These are phyloP conservation scores for Troglohyphantes excavatus DNA, from an alignment of 2,888 invertebrate species.

Conservation along the genomic window DNA sequence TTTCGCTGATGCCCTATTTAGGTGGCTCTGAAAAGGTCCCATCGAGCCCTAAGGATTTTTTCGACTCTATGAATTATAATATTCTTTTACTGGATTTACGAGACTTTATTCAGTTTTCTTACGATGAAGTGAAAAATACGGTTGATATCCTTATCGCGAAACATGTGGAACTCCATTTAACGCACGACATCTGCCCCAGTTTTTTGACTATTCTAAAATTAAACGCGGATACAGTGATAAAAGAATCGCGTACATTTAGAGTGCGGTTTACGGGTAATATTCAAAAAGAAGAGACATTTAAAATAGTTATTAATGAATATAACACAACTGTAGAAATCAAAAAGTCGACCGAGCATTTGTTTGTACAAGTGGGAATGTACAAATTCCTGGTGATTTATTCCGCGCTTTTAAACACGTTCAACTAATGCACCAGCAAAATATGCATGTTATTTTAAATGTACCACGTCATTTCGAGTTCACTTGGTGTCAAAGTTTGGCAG, in stretches of 20 bases:
- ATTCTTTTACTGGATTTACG: neutral
- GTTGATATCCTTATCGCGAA: neutral
- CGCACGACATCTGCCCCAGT: neutral
- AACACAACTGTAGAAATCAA: neutral
- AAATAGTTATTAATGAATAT: conserved; percentile 11
- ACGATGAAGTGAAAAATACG: neutral
- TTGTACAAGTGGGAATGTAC: conserved; percentile 22
- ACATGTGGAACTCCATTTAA: conserved; percentile 8
- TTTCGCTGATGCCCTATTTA: neutral
- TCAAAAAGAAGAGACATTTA: neutral
- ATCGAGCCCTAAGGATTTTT: neutral
- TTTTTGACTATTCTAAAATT: neutral
- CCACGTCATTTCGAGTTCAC: too few relatives aligned
- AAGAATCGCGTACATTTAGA: neutral
- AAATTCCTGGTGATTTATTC: conserved; percentile 6
- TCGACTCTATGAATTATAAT: conserved; percentile 8
- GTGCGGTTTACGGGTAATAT: neutral
- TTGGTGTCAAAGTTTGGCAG: conserved; percentile 32
- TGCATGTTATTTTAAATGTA: neutral
- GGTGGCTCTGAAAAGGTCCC: neutral
- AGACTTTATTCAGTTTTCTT: conserved; percentile 16
- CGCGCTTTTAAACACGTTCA: conserved; percentile 1
- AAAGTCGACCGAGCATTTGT: neutral
- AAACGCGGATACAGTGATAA: neutral
- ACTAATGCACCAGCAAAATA: conserved; percentile 10